Percentiles rank a stretch among this genome's conserved stretches.
phyloP scores from a whole-genome alignment of 2,797 vertebrate genomes.

The Rhabdomys pumilio region DNA sequence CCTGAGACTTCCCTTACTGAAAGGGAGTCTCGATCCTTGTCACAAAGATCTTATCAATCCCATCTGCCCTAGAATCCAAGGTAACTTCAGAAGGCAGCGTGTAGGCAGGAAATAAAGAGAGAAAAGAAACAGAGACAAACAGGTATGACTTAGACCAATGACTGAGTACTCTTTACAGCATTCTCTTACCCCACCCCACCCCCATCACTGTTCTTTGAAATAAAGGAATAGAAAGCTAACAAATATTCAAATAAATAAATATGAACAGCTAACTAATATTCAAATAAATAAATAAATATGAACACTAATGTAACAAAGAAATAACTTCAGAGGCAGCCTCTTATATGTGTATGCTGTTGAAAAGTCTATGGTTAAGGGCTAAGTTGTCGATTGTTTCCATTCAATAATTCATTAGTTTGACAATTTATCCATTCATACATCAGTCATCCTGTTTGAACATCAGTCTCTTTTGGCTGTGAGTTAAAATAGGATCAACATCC shows the following conservation, averaged over 20 bases:
- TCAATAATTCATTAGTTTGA: not conserved
- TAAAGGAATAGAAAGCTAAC: not conserved
- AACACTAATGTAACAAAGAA: not conserved
- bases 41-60: not conserved
- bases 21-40: not conserved
- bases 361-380: not conserved
- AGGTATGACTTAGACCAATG: not conserved
- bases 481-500: conserved; percentile 15
- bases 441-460: not conserved
- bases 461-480: not conserved
- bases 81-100: not conserved
- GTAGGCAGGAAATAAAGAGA: not conserved
- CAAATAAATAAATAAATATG: not conserved
- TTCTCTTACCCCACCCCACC: rapidly evolving
- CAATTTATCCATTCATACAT: not conserved
- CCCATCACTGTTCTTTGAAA: not conserved
- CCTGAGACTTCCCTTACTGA: not conserved
- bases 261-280: not conserved
- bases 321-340: not conserved
- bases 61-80: not conserved
- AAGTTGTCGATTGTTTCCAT: not conserved
- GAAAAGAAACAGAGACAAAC: not conserved
- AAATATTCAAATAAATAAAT: not conserved
- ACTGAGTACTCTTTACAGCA: not conserved
- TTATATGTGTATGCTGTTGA: not conserved